Evolutionary conservation across 2,113 vertebrate genomes (phyloP).

Genomic region (Phrynosoma blainvillii): DNA sequence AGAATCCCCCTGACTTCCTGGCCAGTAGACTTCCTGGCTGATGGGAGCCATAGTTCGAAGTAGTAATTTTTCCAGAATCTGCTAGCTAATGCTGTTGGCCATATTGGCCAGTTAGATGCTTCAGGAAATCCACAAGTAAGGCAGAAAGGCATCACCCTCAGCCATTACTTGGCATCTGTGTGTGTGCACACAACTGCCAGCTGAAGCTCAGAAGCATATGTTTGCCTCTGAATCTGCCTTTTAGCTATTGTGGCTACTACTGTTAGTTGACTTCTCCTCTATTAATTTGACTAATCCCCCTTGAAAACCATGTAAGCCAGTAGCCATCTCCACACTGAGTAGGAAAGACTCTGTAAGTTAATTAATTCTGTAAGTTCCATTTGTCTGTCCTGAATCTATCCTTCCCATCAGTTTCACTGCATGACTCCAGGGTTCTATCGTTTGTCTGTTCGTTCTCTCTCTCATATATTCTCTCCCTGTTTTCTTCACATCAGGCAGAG

Average conservation of each 20-base stretch:
- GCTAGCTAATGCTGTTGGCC: neutral
- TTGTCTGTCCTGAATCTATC: neutral
- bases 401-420: neutral
- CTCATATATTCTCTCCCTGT: neutral
- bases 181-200: too few species aligned
- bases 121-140: neutral
- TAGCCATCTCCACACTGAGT: neutral
- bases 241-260: neutral
- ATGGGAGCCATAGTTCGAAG: too few species aligned
- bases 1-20: too few species aligned
- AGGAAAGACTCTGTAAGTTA: neutral
- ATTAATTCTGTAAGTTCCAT: neutral
- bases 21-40: too few species aligned
- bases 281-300: conserved; percentile 6
- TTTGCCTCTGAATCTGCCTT: neutral
- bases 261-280: neutral
- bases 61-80: neutral
- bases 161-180: too few species aligned
- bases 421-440: neutral
- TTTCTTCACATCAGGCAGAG: neutral
- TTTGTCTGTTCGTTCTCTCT: neutral
- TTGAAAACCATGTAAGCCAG: neutral
- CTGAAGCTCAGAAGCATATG: neutral
- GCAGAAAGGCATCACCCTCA: too few species aligned
- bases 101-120: neutral